Evolutionary conservation across 2,797 vertebrate genomes (phyloP).

Genomic region (Choloepus didactylus): DNA sequence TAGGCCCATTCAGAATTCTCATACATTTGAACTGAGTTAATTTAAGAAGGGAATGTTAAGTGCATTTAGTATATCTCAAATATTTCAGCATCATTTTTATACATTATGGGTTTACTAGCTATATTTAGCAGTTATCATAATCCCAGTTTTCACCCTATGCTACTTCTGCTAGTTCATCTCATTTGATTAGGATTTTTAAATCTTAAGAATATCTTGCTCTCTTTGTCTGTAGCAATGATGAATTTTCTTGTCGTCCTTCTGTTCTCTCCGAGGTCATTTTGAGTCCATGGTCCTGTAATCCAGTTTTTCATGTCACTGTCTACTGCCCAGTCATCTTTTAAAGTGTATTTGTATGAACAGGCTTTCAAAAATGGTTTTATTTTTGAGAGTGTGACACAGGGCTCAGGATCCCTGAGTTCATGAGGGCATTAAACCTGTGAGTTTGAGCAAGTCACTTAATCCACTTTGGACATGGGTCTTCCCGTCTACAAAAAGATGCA

Average conservation of each 20-base stretch:
- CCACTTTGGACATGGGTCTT: not conserved
- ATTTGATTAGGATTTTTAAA: constrained; percentile 5
- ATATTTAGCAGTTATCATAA: constrained; percentile 18
- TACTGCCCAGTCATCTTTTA: not conserved
- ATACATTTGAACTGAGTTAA: not conserved
- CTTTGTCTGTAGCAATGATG: not conserved
- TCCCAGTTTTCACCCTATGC: not conserved
- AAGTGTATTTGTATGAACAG: constrained; percentile 3
- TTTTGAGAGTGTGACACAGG: not conserved
- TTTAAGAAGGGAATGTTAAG: not conserved
- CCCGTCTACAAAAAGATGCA: not conserved
- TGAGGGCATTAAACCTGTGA: not conserved
- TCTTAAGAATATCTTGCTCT: constrained; percentile 35
- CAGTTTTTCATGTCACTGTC: constrained; percentile 25
- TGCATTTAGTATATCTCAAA: constrained; percentile 37
- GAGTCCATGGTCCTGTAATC: not conserved
- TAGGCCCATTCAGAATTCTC: constrained; percentile 35
- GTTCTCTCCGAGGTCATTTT: constrained; percentile 44
- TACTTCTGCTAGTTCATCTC: constrained; percentile 12
- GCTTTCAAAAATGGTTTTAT: constrained; percentile 7
- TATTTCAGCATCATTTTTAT: not conserved
- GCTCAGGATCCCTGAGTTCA: not conserved
- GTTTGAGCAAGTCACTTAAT: not conserved
- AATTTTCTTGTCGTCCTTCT: constrained; percentile 33
- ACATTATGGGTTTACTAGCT: not conserved